A percentile compares a stretch with the other conserved stretches of the same genome.
These are phyloP conservation scores for Gadopsis marmoratus DNA, from an alignment of 2,797 vertebrate species.

Conservation along the genomic window DNA sequence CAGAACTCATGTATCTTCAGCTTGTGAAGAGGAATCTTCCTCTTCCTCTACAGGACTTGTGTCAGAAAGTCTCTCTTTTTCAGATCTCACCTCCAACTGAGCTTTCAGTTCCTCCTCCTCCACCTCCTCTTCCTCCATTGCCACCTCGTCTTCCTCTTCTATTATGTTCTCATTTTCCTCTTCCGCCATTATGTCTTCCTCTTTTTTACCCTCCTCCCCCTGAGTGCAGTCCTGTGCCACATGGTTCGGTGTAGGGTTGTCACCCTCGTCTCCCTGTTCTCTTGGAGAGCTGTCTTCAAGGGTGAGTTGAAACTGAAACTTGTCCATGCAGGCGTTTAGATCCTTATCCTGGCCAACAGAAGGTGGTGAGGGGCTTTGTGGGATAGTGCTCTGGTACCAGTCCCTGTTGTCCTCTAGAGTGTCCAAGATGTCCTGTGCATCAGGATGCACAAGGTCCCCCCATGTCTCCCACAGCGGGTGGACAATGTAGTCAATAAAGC, in stretches of 20 bases:
- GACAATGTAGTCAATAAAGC: conserved; percentile 96
- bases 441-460: conserved; percentile 94
- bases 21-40: conserved; percentile 86
- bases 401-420: conserved; percentile 94
- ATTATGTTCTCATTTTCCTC: conserved; percentile 60
- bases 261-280: conserved; percentile 65
- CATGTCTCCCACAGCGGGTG: conserved; percentile 97
- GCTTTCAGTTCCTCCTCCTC: conserved; percentile 75
- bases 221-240: conserved; percentile 70
- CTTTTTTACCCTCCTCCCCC: conserved; percentile 67
- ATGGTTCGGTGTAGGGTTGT: conserved; percentile 75
- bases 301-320: conserved; percentile 92
- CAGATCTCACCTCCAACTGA: conserved; percentile 75
- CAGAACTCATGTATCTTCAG: conserved; percentile 87
- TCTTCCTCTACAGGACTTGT: conserved; percentile 87
- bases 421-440: conserved; percentile 94
- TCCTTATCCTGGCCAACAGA: conserved; percentile 84
- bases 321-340: conserved; percentile 85
- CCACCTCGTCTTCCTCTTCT: conserved; percentile 70
- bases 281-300: conserved; percentile 81
- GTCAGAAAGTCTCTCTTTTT: conserved; percentile 86
- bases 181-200: conserved; percentile 66
- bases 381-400: conserved; percentile 95
- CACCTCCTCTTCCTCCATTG: conserved; percentile 79
- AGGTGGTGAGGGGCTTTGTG: conserved; percentile 92